Base-by-base conservation (phyloP, 2,113 vertebrate genomes). In the Dipodomys stephensi region DNA sequence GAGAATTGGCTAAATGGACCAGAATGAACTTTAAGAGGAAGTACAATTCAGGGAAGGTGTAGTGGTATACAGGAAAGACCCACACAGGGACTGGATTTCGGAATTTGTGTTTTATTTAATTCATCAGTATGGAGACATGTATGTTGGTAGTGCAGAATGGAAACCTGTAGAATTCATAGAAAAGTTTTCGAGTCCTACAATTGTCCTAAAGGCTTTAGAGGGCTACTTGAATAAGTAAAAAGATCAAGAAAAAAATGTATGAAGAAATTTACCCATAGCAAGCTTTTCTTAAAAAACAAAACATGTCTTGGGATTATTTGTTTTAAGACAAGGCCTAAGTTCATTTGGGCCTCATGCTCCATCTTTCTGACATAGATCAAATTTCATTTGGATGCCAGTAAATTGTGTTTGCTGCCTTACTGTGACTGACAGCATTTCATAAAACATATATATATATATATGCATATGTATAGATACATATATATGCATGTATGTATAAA, bases 1-100 rank as follows among this genome's bases (percentile, higher is more conserved):
- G 88, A 81, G 73, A 94, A 87, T 28, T 44, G 57, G 2, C 67
- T 23, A 35, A 60, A 39, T 77, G 94, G 64, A 3, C 28, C 91
- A 95, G 74, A 74, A 96, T 30, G 23, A 39, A 39, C 39, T 77
- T 77, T 44, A 19, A 94, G 39, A 69, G 30, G 23, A 91, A 94
- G 67, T 78, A 88, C 64, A 23, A 19, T 92, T n/a, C 35, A 95
- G 44, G 57, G 83, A 73, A 86, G 49, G 23, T 84, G 92, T 39
- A 74, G n/a, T 27, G 35, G 25, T 68, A 11, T 30, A 1, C 2
- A 39, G 8, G 0, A 64, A 77, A 87, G 53, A 68, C 74, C 44
- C 25, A 30, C 11, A 69, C 18, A 64, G 68, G 10, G 80, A 25
- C 39, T 67, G 53, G 57, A 72, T 74, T 94, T n/a, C n/a, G 12